Evolutionary conservation across 2,797 vertebrate genomes (phyloP), one percentile per base, ranked within the genome.

Genomic region (Chelonia mydas): DNA sequence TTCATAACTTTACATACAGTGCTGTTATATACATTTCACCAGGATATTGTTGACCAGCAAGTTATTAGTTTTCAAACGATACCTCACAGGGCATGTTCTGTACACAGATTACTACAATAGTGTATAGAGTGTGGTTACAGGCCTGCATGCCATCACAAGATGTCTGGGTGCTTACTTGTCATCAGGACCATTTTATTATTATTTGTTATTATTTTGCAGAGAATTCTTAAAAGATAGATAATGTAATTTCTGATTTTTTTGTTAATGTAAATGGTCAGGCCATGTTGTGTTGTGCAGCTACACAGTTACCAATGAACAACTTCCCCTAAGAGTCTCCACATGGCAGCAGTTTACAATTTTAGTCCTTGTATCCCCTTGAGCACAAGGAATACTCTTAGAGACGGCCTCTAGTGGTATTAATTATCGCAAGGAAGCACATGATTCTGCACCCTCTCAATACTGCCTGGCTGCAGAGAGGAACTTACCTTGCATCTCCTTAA

Each of bases 371-470:
- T 7, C 33, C 61, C 61, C 61, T 65, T 65, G 61, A 17, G 17
- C 61, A 65, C 8, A 19, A 65, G 17, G 61, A n/a, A 65, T 65
- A n/a, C 17, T 65, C 61, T 21, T 65, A n/a, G 15, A 50, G 19
- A 81, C n/a, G 23, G 81, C 33, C 86, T 87, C 8, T 83, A 37
- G 17, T 45, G 57, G 61, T 6, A 84, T 33, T 59, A 49, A 41
- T 6, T 3, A 5, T 51, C 50, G 12, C 1, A 9, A 17, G 27
- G 53, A 3, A 76, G 12, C 49, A 37, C 2, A 2, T 7, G 33
- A n/a, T 65, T 65, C 61, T 65, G 13, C 50, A 55, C 7, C 41
- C 28, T 21, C 33, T 65, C 33, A n/a, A n/a, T 37, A 51, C 57
- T 87, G 27, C 3, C 45, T 94, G 84, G 33, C 27, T 68, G 25